Conservation (phyloP, 37 sponge, comb jelly and placozoan genomes). For the Hormiphora californensis region DNA sequence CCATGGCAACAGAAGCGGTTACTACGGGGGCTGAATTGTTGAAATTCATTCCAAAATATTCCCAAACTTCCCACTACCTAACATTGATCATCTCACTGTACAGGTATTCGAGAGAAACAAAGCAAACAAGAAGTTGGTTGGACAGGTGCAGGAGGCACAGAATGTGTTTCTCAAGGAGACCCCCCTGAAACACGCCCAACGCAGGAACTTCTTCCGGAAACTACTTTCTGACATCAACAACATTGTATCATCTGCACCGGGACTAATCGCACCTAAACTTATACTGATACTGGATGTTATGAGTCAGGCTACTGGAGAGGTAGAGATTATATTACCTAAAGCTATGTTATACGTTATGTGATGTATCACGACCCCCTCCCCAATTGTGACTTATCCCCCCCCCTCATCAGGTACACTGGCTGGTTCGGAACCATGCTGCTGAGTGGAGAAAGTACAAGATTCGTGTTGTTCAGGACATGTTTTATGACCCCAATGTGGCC, state of each 20-base stretch:
- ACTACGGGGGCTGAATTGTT: too few relatives aligned
- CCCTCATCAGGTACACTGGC: conserved; percentile 48
- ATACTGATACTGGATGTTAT: conserved; percentile 37
- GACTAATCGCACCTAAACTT: conserved; percentile 29
- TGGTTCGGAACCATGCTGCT: conserved; percentile 3
- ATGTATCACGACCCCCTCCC: too few relatives aligned
- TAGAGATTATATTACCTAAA: not conserved
- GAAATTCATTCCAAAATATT: too few relatives aligned
- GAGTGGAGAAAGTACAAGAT: conserved; percentile 1
- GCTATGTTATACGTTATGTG: too few relatives aligned
- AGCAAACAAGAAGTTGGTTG: conserved; percentile 27
- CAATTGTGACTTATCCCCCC: too few relatives aligned
- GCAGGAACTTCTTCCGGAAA: not conserved
- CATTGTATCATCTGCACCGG: conserved; percentile 41
- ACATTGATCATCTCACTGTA: too few relatives aligned
- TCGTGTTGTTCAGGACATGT: not conserved
- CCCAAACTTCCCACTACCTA: too few relatives aligned
- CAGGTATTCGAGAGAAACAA: conserved; percentile 47
- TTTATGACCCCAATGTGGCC: not conserved
- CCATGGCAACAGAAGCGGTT: too few relatives aligned
- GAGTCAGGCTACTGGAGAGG: conserved; percentile 49
- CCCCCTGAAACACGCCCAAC: conserved; percentile 21
- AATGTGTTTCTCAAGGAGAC: not conserved
- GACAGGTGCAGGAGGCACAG: conserved; percentile 18
- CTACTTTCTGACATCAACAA: conserved; percentile 30